Evolutionary conservation across 2,888 invertebrate species (phyloP).

Genomic region (Automeris io): DNA sequence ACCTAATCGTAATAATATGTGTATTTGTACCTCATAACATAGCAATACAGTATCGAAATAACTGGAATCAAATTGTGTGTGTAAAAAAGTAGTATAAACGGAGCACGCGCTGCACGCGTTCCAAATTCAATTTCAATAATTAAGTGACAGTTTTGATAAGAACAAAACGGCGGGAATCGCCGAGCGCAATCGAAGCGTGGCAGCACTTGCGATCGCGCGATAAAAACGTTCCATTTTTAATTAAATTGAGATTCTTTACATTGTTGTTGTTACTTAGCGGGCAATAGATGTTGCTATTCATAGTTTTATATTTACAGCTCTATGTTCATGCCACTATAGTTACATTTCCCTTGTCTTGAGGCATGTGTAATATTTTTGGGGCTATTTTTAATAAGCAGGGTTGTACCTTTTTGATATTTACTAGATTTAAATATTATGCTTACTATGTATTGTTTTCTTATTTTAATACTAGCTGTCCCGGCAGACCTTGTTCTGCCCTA

Average conservation of each 20-base stretch:
- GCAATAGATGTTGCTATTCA: neutral
- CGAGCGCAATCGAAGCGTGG: slow-evolving; percentile 50
- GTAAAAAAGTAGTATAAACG: slow-evolving; percentile 4
- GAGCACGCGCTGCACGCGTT: slow-evolving; percentile 9
- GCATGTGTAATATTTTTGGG: slow-evolving; percentile 19
- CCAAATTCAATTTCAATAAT: slow-evolving; percentile 60
- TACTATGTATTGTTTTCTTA: too few species aligned
- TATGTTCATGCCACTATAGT: neutral
- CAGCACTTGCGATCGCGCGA: slow-evolving; percentile 59
- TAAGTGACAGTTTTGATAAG: slow-evolving; percentile 60
- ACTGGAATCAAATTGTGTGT: too few species aligned
- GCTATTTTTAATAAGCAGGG: slow-evolving; percentile 33
- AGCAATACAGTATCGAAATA: too few species aligned
- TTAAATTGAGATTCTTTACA: slow-evolving; percentile 73
- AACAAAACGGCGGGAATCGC: slow-evolving; percentile 37
- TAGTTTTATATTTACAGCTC: neutral
- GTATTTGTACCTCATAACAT: too few species aligned
- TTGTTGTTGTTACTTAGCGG: slow-evolving; percentile 14
- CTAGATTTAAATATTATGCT: too few species aligned
- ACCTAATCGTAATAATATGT: too few species aligned
- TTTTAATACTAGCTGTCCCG: too few species aligned
- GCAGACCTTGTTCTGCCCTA: too few species aligned
- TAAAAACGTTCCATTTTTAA: slow-evolving; percentile 61
- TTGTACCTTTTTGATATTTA: too few species aligned
- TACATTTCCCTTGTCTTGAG: neutral